A percentile compares a stretch with the other conserved stretches of the same genome.
Evolutionary conservation across 2,888 invertebrate genomes (phyloP).

Genomic region (Oxyscelio sp.): DNA sequence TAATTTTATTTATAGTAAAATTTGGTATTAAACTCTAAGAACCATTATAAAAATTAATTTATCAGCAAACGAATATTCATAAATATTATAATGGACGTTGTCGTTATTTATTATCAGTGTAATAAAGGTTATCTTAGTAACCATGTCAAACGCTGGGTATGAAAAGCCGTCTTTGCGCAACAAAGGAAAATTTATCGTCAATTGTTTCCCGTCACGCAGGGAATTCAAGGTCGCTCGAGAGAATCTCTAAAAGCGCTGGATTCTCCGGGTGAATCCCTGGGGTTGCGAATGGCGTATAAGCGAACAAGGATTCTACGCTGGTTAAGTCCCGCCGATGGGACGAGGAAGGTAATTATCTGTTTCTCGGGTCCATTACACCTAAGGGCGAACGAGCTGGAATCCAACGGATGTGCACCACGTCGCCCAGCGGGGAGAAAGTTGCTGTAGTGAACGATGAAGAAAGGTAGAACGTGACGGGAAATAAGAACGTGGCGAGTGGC

Average conservation of each 20-base stretch:
- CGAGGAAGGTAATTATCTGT: conserved; percentile 85
- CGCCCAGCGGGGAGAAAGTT: conserved; percentile 57
- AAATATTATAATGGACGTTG: conserved; percentile 57
- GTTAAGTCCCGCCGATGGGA: conserved; percentile 70
- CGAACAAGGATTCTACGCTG: conserved; percentile 59
- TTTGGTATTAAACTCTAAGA: neutral
- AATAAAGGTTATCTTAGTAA: conserved; percentile 67
- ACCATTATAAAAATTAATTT: conserved; percentile 20
- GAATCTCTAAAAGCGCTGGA: conserved; percentile 75
- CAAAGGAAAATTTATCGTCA: conserved; percentile 75
- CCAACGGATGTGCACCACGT: conserved; percentile 68
- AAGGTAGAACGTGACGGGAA: conserved; percentile 86
- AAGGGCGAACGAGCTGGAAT: conserved; percentile 74
- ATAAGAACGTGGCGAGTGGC: conserved; percentile 87
- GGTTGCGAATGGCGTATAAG: conserved; percentile 66
- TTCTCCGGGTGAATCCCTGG: conserved; percentile 68
- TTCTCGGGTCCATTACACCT: conserved; percentile 85
- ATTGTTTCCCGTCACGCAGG: conserved; percentile 74
- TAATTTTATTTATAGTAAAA: neutral
- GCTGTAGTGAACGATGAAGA: conserved; percentile 71
- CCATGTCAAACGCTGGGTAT: conserved; percentile 61
- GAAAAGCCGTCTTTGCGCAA: conserved; percentile 69
- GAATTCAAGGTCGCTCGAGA: conserved; percentile 76
- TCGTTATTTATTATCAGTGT: conserved; percentile 66
- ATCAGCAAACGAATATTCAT: conserved; percentile 52